Evolutionary conservation across 2,888 invertebrate species (phyloP), one percentile per base, ranked within the genome.

Genomic region (Imbricaverruca yamaguchii): DNA sequence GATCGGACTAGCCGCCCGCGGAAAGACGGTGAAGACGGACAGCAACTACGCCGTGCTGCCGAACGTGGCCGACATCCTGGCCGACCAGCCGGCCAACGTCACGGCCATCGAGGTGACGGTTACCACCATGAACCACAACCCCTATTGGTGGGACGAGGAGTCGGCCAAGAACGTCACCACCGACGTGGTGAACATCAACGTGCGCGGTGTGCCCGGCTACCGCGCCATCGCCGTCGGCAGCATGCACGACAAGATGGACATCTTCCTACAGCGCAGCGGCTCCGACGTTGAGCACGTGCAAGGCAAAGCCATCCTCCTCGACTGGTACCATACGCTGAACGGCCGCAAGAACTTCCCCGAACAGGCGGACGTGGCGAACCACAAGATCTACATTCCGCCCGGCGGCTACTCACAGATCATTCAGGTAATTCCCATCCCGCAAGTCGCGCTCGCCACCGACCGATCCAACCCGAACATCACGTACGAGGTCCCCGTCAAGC

Each of bases 241-340:
- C 4, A 23, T 57, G 56, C 10, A 9, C 2, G 10, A 23, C 3
- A 78, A 78, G n/a, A 56, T 78, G 4, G 78, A 78, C 23, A 78
- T 78, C 10, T 78, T 78, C 23, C 78, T 78, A 3, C 21, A 23
- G 7, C 55, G 78, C n/a, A 78, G 23, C 15, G 10, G 11, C 23
- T 15, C 56, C 3, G 78, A 78, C 4, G 56, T 78, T 15, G 57
- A 12, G 12, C 55, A 13, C 12, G 57, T 55, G 1, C 55, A 55
- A 12, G 78, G 78, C 8, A 55, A 56, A 10, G 78, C 56, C 18
- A 13, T 56, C 6, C 57, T 78, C 12, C 23, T 78, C 12, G 78
- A 78, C 78, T 78, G 78, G 78, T 78, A 56, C 23, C 56, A 78
- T 4, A 78, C 78, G n/a, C 78, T 78, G 12, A 56, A 78, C n/a